Conservation (phyloP, 2,113 vertebrate genomes). For the Crotalus tigris region DNA sequence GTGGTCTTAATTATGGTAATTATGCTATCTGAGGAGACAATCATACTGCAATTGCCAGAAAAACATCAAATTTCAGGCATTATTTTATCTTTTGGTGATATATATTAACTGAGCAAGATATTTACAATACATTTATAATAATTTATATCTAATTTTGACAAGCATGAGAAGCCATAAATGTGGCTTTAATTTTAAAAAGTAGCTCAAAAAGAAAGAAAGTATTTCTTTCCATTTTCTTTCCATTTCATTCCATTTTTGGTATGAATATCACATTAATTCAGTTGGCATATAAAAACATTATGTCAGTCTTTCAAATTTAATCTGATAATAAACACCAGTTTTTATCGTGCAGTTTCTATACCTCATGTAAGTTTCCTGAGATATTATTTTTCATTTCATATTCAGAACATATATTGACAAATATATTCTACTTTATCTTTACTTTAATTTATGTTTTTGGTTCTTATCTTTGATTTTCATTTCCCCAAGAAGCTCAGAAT, state of each 20-base stretch:
- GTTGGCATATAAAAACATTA: background rate
- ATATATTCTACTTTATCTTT: background rate
- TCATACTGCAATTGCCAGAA: background rate
- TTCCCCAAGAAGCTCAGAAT: background rate
- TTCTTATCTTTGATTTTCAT: background rate
- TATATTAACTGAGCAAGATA: background rate
- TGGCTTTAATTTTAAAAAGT: background rate
- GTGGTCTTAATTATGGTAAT: background rate
- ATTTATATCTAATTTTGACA: background rate
- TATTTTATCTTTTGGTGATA: background rate
- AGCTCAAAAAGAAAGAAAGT: background rate
- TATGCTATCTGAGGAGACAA: background rate
- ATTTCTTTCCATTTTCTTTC: background rate
- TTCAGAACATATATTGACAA: background rate
- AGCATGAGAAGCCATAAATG: slow-evolving; percentile 12
- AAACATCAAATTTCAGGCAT: background rate
- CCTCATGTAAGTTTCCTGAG: background rate
- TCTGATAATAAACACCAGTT: background rate
- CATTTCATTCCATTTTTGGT: background rate
- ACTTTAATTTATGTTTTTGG: background rate
- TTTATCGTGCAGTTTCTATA: background rate
- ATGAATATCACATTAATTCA: background rate
- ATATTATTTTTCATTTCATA: background rate
- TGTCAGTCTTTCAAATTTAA: background rate
- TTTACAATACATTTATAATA: background rate